Base-by-base conservation (phyloP, 2,888 invertebrate species). In the Ferdinandea cuprea region DNA sequence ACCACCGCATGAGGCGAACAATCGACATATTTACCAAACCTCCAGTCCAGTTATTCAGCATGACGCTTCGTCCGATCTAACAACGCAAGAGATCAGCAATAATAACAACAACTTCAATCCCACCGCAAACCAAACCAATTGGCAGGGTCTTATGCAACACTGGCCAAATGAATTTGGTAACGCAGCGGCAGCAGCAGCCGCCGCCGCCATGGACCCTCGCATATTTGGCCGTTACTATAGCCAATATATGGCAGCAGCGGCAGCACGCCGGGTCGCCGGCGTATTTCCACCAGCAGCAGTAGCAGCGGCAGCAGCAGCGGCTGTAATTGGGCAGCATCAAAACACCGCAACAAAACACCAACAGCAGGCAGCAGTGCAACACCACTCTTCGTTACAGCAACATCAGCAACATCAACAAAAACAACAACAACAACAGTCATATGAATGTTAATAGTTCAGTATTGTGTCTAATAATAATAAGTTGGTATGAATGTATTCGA, bases 171-270 rank as follows among this genome's bases (percentile, higher is more conserved):
- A 86, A 30, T 86, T 87, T 21, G 73, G 78, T 0, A 77, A 72
- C 25, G 59, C 86, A 9, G 81, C 81, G 8, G 81, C 81, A 25
- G 83, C 83, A 15, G 83, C 83, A 1, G 73, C 83, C 1, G 77
- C 85, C 44, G 74, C 61, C 46, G 69, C 85, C 72, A 87, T 90
- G 65, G 89, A 89, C 85, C 89, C 90, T 0, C 87, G 89, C 11
- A 86, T 91, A 46, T 85, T 91, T 4, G 90, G 89, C 8, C 87
- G 89, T 13, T 91, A 91, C 72, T 91, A 91, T 56, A 90, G 89
- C 2, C 89, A 89, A 2, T 91, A 90, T 56, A 89, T 91, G 88
- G 90, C 90, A 2, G 91, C 90, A 15, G 89, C 89, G 7, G 87
- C 87, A 0, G 87, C 87, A 0, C 86, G 86, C 37, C 86, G 87